Base-by-base conservation (phyloP, 1,140 invertebrate species). In the Steinernema khuongi region DNA sequence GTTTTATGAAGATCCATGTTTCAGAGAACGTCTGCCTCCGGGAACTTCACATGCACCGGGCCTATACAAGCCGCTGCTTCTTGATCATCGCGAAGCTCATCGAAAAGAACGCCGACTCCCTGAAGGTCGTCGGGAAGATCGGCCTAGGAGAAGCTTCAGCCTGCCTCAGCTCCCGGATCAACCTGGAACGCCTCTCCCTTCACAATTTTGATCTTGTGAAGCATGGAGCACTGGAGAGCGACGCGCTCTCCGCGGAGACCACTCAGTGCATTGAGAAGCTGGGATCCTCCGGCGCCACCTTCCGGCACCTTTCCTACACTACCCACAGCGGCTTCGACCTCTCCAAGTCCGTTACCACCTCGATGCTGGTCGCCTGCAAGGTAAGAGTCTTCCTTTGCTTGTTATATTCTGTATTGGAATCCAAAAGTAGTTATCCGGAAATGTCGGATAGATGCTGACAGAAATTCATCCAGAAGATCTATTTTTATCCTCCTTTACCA, bases 201-300 rank as follows among this genome's bases (percentile, higher is more conserved):
- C 83, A 83, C 31, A 81, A 81, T 68, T 81, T 81, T 60, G 80
- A 81, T 41, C 50, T 81, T 7, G 71, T 81, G 18, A 70, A 79
- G 41, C 68, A 77, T 32, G 76, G 67, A 32, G 36, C 73, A 41
- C 67, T 80, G 26, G 73, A 80, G 43, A 31, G 60, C 29, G 78
- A 68, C 66, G 75, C 44, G 26, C 30, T 70, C 41, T 71, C 81
- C 29, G 69, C 36, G 4, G 71, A 72, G 31, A 75, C 67, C 1
- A 79, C 81, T 11, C 71, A 72, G 14, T 81, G 67, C 30, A 78
- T 81, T 11, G 67, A 81, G 28, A 31, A 73, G 36, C 60, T 81
- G 17, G 81, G 70, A 1, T 72, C 75, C 1, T 70, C 78, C 1
- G 80, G 80, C 11, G 32, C 81, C 1, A 84, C 68, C 17, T 83